These are phyloP conservation scores for Drosophila stalkeri DNA, from an alignment of 2,888 invertebrate genomes.

Conservation along the genomic window DNA sequence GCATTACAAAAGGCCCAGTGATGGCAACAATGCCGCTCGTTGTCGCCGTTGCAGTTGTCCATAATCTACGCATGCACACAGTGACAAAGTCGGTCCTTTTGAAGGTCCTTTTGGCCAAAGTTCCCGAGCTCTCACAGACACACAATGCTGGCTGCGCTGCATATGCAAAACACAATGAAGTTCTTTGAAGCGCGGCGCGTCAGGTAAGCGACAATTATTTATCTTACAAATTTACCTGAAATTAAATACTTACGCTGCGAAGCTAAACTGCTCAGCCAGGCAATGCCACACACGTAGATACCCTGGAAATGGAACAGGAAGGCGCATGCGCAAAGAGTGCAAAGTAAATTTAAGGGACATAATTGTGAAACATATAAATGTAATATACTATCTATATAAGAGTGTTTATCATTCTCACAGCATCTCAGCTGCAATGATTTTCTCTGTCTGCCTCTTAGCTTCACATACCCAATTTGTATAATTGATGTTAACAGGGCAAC, in stretches of 20 bases:
- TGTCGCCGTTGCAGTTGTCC: conserved; percentile 53
- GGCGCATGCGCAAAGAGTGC: no score
- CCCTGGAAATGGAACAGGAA: conserved; percentile 19
- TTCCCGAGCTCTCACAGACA: conserved; percentile 40
- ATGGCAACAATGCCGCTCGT: conserved; percentile 69
- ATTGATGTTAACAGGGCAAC: conserved; percentile 41
- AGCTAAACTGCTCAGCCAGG: not conserved
- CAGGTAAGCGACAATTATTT: conserved; percentile 79
- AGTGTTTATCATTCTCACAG: not conserved
- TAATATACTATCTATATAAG: not conserved
- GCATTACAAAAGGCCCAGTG: conserved; percentile 52
- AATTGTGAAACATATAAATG: not conserved
- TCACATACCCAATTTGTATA: conserved; percentile 14
- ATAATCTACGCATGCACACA: conserved; percentile 59
- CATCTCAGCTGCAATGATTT: not conserved
- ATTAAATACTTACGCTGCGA: conserved; percentile 69
- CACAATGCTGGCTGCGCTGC: conserved; percentile 35
- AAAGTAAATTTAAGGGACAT: not conserved
- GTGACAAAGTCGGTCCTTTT: conserved; percentile 56
- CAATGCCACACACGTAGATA: conserved; percentile 22
- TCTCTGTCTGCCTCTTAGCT: conserved; percentile 2
- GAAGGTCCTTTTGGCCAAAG: conserved; percentile 69
- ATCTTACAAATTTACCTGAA: conserved; percentile 81
- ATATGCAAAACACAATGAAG: conserved; percentile 79
- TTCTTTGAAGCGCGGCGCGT: conserved; percentile 74